Conservation (phyloP, 2,113 vertebrate species). For the Felis catus region DNA sequence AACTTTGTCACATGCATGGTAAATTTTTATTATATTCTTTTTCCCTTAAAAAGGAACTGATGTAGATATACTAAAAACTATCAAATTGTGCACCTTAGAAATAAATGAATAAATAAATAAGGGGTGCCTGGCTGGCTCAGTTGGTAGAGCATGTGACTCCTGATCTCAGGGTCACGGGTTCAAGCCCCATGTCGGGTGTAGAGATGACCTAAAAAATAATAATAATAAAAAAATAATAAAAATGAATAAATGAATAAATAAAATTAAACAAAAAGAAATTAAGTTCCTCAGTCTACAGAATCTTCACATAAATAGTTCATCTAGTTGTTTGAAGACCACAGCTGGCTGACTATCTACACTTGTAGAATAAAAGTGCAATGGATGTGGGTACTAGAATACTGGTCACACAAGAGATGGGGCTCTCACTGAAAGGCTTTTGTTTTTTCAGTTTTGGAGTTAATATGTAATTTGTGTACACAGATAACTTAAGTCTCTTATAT, state of each 20-base stretch:
- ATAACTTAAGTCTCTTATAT: neutral
- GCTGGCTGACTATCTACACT: neutral
- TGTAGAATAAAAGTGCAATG: neutral
- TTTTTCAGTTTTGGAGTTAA: neutral
- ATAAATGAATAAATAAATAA: neutral
- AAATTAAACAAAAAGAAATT: neutral
- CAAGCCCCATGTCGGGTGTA: neutral
- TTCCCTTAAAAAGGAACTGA: slow-evolving; percentile 19
- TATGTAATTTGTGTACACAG: neutral
- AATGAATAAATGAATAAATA: neutral
- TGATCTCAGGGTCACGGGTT: neutral
- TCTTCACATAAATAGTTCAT: neutral
- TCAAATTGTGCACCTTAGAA: neutral
- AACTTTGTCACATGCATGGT: neutral
- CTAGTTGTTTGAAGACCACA: neutral
- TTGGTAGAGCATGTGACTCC: neutral
- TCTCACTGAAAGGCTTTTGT: neutral
- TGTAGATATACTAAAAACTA: neutral
- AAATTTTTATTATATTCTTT: neutral
- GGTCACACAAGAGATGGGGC: neutral
- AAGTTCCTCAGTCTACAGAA: neutral
- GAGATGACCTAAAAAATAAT: neutral
- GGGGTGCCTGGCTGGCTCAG: neutral
- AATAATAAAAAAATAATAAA: neutral
- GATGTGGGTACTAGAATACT: neutral